phyloP scores from a whole-genome alignment of 2,888 invertebrate species.

The Chymomyza fuscimana region DNA sequence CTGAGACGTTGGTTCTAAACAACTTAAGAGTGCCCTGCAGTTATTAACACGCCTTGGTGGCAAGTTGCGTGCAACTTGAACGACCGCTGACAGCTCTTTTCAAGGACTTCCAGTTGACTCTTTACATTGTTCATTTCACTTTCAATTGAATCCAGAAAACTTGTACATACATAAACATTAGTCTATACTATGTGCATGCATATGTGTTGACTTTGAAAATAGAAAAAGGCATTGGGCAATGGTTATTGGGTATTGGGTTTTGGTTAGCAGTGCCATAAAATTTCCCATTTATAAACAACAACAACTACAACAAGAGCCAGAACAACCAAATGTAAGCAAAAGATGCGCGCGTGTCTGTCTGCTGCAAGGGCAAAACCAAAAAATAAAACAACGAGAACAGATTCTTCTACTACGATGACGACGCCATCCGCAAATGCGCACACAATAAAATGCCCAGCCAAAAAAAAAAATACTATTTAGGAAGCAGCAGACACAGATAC shows the following conservation, averaged over 20 bases:
- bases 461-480: constrained; percentile 48
- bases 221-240: constrained; percentile 36
- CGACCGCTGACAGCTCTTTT: constrained; percentile 57
- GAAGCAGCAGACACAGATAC: constrained; percentile 46
- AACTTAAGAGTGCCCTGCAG: constrained; percentile 54
- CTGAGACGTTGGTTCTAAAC: constrained; percentile 46
- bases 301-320: neutral
- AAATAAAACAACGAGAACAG: neutral
- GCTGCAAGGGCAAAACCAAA: constrained; percentile 3
- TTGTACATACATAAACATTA: neutral
- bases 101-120: constrained; percentile 48
- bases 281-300: constrained; percentile 63
- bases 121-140: neutral
- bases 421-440: neutral
- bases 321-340: constrained; percentile 44
- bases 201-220: constrained; percentile 23
- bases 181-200: constrained; percentile 30
- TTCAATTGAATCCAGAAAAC: constrained; percentile 1
- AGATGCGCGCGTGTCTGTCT: constrained; percentile 51
- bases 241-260: constrained; percentile 21
- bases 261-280: constrained; percentile 56
- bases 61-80: constrained; percentile 14
- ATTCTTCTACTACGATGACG: neutral
- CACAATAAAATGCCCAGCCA: constrained; percentile 6
- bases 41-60: constrained; percentile 54